Conservation (phyloP, 2,888 invertebrate genomes). For the Isoperla grammatica region DNA sequence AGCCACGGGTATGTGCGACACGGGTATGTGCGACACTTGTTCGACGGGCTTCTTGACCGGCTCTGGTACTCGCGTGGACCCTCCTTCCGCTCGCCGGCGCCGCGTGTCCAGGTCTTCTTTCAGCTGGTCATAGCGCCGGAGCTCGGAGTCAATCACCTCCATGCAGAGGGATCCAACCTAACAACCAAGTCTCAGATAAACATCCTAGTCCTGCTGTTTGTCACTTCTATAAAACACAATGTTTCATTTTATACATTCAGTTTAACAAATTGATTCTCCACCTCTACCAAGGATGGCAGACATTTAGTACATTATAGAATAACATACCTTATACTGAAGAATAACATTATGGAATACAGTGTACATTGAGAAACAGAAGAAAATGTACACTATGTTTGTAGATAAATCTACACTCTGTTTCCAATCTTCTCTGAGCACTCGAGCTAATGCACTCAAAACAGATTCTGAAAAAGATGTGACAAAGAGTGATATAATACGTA, state of each 20-base stretch:
- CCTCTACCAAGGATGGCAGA: too few species aligned
- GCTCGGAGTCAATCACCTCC: constrained; percentile 93
- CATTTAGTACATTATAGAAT: too few species aligned
- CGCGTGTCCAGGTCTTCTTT: constrained; percentile 63
- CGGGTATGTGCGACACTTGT: constrained; percentile 33
- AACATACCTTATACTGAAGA: constrained; percentile 79
- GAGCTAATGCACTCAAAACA: constrained; percentile 87
- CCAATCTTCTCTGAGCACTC: constrained; percentile 97
- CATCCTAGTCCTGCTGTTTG: too few species aligned
- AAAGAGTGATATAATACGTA: too few species aligned
- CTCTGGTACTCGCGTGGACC: neutral
- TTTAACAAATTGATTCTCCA: too few species aligned
- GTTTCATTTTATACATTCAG: too few species aligned
- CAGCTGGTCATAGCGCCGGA: constrained; percentile 92
- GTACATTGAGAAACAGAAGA: constrained; percentile 96
- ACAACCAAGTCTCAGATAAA: too few species aligned
- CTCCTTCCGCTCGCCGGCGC: constrained; percentile 42
- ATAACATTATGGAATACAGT: constrained; percentile 92
- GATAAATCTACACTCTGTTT: constrained; percentile 92
- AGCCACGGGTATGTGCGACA: constrained; percentile 25
- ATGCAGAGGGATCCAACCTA: constrained; percentile 94
- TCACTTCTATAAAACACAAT: too few species aligned
- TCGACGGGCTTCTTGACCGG: neutral
- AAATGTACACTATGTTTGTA: constrained; percentile 93
- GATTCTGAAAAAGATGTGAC: constrained; percentile 62